Percentiles rank a stretch among this genome's conserved stretches.
Evolutionary conservation across 2,888 invertebrate species (phyloP).

Genomic region (Cremastinae sp.): DNA sequence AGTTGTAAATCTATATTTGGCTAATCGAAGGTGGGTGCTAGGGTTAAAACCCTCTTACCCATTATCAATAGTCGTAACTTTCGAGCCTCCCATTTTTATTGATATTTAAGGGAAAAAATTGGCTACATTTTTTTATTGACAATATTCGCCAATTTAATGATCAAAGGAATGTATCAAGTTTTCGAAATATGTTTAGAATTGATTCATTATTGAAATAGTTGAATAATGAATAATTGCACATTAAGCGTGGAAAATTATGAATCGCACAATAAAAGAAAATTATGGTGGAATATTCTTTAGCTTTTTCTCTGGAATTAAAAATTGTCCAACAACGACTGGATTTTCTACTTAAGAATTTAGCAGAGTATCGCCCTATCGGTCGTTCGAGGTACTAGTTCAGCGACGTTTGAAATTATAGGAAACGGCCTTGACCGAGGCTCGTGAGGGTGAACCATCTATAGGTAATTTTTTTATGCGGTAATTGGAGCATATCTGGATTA

Average conservation of each 20-base stretch:
- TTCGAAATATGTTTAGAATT: no score
- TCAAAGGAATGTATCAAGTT: neutral
- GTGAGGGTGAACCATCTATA: slow-evolving; percentile 42
- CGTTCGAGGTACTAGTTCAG: slow-evolving; percentile 70
- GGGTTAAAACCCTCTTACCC: no score
- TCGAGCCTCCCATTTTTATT: slow-evolving; percentile 42
- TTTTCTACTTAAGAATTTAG: slow-evolving; percentile 65
- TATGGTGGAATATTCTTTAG: no score
- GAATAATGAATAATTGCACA: neutral
- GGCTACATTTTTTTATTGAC: no score
- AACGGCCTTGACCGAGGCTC: slow-evolving; percentile 50
- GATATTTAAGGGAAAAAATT: neutral
- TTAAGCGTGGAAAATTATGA: neutral
- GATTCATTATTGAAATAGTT: no score
- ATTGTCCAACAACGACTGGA: slow-evolving; percentile 3
- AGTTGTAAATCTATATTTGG: slow-evolving; percentile 78
- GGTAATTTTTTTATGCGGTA: slow-evolving; percentile 46
- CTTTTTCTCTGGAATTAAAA: neutral
- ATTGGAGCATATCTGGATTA: slow-evolving; percentile 57
- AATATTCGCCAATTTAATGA: no score
- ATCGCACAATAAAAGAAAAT: no score
- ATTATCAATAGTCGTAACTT: slow-evolving; percentile 25
- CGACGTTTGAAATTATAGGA: slow-evolving; percentile 41
- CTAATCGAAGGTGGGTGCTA: slow-evolving; percentile 70
- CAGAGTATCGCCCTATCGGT: slow-evolving; percentile 75